Evolutionary conservation across 2,888 invertebrate species (phyloP), one percentile per base, ranked within the genome.

Genomic region (Amiota communis): DNA sequence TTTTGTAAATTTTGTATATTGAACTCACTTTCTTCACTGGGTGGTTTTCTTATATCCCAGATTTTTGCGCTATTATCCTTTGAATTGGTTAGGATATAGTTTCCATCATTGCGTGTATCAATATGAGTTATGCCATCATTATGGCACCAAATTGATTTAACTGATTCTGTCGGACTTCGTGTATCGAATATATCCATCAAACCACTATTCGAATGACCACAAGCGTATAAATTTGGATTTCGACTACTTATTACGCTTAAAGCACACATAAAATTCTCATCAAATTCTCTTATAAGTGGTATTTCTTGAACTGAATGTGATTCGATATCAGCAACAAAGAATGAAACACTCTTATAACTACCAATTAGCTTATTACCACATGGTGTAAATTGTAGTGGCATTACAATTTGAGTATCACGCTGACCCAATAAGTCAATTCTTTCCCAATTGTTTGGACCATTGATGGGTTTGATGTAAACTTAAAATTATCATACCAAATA

Each of bases 321-420:
- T 23, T 68, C 67, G 8, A 68, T 12, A 36, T 68, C 67, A 13
- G 23, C 23, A 8, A 53, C 12, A 13, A 68, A 68, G 10, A 11
- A 68, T 12, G 67, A 68, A 20, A 68, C 23, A 8, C n/a, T 13
- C 3, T n/a, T 10, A 23, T 23, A 68, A 15, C 67, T 68, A 13
- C 67, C 67, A 20, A 51, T 17, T 11, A 68, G 23, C n/a, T 68
- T 68, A 1, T 17, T 17, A 13, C 67, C 67, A 10, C 67, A 68
- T 3, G 23, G 23, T 15, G 51, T 23, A 13, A 68, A 68, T n/a
- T 53, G 53, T 1, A 68, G 53, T 23, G 67, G 67, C 67, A 68
- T 13, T 23, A 68, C 36, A 0, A 20, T 10, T 15, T 63, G 63
- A 63, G 13, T 13, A 4, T 17, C 8, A 12, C 51, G 67, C n/a